Conservation (phyloP, 2,113 vertebrate genomes). For the Zosterops pallidus region DNA sequence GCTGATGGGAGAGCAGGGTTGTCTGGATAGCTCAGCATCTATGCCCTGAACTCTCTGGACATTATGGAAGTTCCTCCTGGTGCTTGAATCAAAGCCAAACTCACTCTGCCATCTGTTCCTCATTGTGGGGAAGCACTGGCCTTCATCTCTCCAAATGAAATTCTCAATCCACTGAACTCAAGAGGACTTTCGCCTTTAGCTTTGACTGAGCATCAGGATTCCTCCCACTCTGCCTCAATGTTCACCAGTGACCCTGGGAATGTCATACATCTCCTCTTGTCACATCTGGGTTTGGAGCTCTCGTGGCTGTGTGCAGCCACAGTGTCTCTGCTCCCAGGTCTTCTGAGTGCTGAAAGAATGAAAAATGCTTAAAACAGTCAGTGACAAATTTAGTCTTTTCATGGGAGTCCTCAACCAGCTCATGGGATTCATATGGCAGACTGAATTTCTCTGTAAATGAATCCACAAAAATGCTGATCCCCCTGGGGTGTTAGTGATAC, state of each 20-base stretch:
- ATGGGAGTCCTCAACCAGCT: not conserved
- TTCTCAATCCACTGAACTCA: not conserved
- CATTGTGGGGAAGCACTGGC: not conserved
- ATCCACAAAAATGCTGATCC: not conserved
- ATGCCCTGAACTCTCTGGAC: not conserved
- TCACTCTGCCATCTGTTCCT: not conserved
- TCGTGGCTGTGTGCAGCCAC: not conserved
- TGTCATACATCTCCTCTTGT: not conserved
- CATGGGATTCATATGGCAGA: not conserved
- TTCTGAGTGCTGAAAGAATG: not conserved
- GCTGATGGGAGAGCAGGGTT: not conserved
- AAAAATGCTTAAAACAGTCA: not conserved
- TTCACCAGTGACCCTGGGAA: not conserved
- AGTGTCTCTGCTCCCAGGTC: not conserved
- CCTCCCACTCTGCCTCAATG: not conserved
- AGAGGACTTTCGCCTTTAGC: not conserved
- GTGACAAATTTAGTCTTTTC: not conserved
- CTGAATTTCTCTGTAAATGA: constrained; percentile 29
- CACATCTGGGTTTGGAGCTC: not conserved
- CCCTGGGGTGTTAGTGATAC: constrained; percentile 15
- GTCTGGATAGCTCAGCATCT: not conserved
- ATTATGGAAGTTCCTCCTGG: not conserved
- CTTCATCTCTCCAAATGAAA: not conserved
- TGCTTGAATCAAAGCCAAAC: not conserved
- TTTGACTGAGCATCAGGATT: not conserved